phyloP scores from a whole-genome alignment of 2,888 invertebrate genomes.

The Parnassius orleans region DNA sequence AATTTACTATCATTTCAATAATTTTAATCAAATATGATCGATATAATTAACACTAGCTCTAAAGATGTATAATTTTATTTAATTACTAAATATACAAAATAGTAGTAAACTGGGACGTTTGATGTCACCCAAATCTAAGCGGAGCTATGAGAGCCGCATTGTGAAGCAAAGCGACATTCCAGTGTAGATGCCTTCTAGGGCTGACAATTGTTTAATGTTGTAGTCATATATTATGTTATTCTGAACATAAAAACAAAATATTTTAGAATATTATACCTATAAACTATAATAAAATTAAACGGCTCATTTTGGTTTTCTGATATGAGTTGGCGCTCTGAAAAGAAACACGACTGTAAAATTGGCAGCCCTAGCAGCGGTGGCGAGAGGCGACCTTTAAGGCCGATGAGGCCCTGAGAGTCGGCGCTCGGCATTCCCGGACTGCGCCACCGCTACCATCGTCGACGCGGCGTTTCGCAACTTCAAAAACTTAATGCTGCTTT shows the following conservation, averaged over 20 bases:
- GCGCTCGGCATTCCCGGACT: conserved; percentile 32
- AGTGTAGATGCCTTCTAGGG: conserved; percentile 12
- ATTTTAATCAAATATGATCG: too few species aligned
- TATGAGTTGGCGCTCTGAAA: too few species aligned
- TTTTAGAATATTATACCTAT: too few species aligned
- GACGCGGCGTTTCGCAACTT: conserved; percentile 22
- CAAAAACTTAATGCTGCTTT: conserved; percentile 8
- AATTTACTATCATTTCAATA: too few species aligned
- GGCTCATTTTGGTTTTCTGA: too few species aligned
- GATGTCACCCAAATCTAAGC: conserved; percentile 24
- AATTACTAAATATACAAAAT: too few species aligned
- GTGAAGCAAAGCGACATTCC: conserved; percentile 26
- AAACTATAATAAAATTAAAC: too few species aligned
- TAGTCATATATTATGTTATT: not conserved
- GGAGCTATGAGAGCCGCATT: conserved; percentile 18
- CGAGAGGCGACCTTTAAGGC: conserved; percentile 40
- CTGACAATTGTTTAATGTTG: conserved; percentile 3
- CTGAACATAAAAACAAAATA: not conserved
- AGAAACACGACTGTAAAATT: not conserved
- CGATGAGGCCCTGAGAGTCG: conserved; percentile 29
- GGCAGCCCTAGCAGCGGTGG: conserved; percentile 18
- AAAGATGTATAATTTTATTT: too few species aligned
- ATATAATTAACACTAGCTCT: too few species aligned
- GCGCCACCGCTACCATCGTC: conserved; percentile 16
- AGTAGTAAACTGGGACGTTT: conserved; percentile 18